Percentiles rank a stretch among this genome's conserved stretches.
These are phyloP conservation scores for Microdon myrmicae DNA, from an alignment of 2,888 invertebrate genomes.

Conservation along the genomic window DNA sequence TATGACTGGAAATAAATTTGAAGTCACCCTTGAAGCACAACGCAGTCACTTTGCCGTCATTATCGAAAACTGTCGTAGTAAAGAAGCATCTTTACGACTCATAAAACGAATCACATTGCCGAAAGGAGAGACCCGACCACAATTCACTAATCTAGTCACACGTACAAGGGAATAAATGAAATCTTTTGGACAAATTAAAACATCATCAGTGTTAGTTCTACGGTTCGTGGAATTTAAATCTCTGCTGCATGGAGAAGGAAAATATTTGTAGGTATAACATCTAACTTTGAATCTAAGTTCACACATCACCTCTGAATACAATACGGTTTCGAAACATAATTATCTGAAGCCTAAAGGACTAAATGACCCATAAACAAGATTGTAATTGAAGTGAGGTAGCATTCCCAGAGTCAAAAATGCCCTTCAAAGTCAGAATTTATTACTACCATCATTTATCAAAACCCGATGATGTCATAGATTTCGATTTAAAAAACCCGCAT, in stretches of 20 bases:
- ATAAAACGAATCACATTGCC: constrained; percentile 33
- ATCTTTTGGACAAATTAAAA: constrained; percentile 45
- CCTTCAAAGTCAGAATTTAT: constrained; percentile 25
- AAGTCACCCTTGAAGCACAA: constrained; percentile 1
- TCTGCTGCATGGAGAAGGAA: no score
- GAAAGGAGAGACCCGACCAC: constrained; percentile 13
- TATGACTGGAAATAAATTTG: background rate
- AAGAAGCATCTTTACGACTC: constrained; percentile 48
- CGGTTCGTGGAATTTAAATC: no score
- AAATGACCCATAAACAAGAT: constrained; percentile 50
- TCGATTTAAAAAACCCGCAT: background rate
- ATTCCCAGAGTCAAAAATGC: constrained; percentile 13
- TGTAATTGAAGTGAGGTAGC: constrained; percentile 28
- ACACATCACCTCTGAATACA: no score
- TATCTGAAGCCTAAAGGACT: no score
- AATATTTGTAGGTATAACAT: no score
- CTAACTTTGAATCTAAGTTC: no score
- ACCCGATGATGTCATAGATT: background rate
- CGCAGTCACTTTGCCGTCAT: no score
- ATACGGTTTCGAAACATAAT: no score
- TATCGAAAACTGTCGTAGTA: no score
- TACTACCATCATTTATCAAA: constrained; percentile 1
- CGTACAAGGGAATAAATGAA: constrained; percentile 43
- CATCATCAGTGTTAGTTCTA: no score
- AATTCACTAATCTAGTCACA: constrained; percentile 14